Evolutionary conservation across 2,113 vertebrate species (phyloP).

Genomic region (Mohoua ochrocephala): DNA sequence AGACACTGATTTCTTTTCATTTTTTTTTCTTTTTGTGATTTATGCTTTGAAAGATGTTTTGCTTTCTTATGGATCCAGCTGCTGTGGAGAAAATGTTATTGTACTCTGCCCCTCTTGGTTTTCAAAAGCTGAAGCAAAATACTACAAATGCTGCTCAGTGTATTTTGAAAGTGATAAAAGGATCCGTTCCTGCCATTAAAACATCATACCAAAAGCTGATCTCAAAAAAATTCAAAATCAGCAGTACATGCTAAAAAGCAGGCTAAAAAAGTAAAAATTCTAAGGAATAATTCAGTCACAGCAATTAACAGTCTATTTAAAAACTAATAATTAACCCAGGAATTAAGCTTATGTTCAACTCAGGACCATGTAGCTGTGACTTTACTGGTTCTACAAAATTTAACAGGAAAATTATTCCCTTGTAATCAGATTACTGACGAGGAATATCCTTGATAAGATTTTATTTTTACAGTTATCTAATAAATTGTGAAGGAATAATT

Average conservation of each 20-base stretch:
- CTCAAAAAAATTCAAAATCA: not conserved
- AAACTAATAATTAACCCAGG: not conserved
- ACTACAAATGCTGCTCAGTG: not conserved
- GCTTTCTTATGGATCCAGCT: not conserved
- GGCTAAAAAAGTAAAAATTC: not conserved
- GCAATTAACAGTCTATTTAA: not conserved
- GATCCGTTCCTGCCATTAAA: not conserved
- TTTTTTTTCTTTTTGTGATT: not conserved
- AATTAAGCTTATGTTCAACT: not conserved
- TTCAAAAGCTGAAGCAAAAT: not conserved
- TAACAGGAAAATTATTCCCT: not conserved
- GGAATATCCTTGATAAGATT: not conserved
- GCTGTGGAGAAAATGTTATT: not conserved
- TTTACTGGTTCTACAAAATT: not conserved
- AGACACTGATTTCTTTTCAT: not conserved
- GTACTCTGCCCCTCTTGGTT: not conserved
- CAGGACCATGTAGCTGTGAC: not conserved
- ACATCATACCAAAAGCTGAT: not conserved
- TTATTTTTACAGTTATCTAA: not conserved
- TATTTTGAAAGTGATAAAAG: not conserved
- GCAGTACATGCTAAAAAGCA: not conserved
- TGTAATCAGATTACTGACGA: not conserved
- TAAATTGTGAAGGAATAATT: not conserved
- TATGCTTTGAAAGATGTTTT: not conserved
- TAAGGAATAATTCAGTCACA: not conserved